A percentile compares a stretch with the other conserved stretches of the same genome.
Evolutionary conservation across 2,888 invertebrate genomes (phyloP).

Genomic region (Camptogramma bilineatum): DNA sequence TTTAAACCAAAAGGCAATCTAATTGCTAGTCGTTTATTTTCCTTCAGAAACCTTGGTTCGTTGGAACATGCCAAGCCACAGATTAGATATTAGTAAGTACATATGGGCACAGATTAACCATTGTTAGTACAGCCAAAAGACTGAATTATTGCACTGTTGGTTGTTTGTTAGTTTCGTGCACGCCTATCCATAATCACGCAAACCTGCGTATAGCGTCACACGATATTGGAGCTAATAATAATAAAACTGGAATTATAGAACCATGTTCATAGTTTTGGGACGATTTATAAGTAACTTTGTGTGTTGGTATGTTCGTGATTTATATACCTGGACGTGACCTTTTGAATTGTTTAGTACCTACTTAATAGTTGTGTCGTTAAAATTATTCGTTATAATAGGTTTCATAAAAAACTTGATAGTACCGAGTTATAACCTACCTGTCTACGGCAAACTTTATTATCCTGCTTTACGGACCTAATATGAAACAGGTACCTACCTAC

Average conservation of each 20-base stretch:
- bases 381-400: too few species aligned
- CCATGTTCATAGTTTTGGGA: constrained; percentile 41
- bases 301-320: constrained; percentile 13
- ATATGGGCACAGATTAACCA: constrained; percentile 23
- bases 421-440: too few species aligned
- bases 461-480: constrained; percentile 7
- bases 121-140: constrained; percentile 15
- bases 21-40: constrained; percentile 38
- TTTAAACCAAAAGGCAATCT: constrained; percentile 11
- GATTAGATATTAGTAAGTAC: constrained; percentile 17
- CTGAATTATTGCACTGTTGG: constrained; percentile 62
- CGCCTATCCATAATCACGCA: constrained; percentile 58
- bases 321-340: constrained; percentile 1
- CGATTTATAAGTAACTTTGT: constrained; percentile 36
- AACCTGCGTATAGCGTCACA: constrained; percentile 52
- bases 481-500: constrained; percentile 4
- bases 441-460: neutral
- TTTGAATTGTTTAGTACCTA: neutral
- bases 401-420: too few species aligned
- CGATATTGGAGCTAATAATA: constrained; percentile 47
- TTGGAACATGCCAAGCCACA: constrained; percentile 47
- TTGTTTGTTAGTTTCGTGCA: constrained; percentile 62
- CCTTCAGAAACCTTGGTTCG: constrained; percentile 42
- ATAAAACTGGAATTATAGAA: constrained; percentile 49
- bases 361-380: too few species aligned